phyloP scores from a whole-genome alignment of 2,888 invertebrate genomes.

The Nesidiocoris tenuis region DNA sequence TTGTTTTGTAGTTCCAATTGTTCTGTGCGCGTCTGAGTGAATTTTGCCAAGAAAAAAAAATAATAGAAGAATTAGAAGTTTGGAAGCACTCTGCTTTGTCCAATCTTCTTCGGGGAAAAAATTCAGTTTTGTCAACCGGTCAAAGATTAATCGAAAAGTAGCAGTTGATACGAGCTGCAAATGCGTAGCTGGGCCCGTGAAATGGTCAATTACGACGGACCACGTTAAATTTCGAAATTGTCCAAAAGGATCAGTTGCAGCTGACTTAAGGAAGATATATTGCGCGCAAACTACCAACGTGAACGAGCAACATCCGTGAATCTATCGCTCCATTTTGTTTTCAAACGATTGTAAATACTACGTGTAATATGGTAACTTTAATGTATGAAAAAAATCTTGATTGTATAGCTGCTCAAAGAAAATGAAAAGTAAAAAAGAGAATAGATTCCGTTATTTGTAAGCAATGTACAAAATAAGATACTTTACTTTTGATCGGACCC shows the following conservation, averaged over 20 bases:
- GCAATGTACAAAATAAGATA: conserved; percentile 32
- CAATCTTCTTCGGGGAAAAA: too few species aligned
- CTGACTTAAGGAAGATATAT: too few species aligned
- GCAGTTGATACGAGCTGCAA: too few species aligned
- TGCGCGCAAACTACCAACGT: too few species aligned
- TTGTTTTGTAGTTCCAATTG: too few species aligned
- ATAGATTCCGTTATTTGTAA: conserved; percentile 25
- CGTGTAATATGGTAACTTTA: conserved; percentile 22
- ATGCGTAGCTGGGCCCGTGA: too few species aligned
- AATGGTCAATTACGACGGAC: too few species aligned
- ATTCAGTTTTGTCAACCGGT: too few species aligned
- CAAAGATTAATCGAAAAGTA: too few species aligned
- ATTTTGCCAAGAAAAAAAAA: not conserved
- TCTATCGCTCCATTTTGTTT: conserved; percentile 13
- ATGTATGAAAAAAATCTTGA: conserved; percentile 34
- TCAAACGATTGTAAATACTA: conserved; percentile 26
- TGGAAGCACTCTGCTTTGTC: not conserved
- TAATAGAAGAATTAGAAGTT: not conserved
- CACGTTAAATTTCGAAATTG: not conserved
- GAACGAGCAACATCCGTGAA: too few species aligned
- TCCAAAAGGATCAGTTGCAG: not conserved
- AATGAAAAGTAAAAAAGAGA: not conserved
- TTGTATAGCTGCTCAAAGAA: conserved; percentile 47
- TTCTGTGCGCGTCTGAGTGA: too few species aligned
- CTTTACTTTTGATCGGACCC: conserved; percentile 24